Evolutionary conservation across 1,140 invertebrate species (phyloP).

Genomic region (Calliopsis andreniformis): DNA sequence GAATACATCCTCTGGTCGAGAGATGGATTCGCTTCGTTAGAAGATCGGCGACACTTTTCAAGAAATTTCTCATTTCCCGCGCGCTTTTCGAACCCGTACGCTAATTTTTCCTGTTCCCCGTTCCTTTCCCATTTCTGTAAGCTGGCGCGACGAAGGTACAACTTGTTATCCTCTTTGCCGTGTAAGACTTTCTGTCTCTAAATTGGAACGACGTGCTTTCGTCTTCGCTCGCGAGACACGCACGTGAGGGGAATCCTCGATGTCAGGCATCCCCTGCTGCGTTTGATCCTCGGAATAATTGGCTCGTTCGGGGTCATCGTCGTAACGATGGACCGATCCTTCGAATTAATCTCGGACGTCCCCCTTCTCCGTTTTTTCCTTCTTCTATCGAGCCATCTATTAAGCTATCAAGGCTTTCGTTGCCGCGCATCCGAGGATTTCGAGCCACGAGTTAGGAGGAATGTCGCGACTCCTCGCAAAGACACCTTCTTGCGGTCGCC

Average conservation of each 20-base stretch:
- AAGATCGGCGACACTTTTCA: too few relatives aligned
- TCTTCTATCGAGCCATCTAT: background rate
- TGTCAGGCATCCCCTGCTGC: background rate
- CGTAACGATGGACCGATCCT: background rate
- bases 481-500: background rate
- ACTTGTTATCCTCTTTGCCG: conserved; percentile 18
- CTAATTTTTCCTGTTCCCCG: background rate
- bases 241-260: conserved; percentile 49
- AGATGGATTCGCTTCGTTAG: too few relatives aligned
- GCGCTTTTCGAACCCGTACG: background rate
- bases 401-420: conserved; percentile 8
- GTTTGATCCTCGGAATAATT: conserved; percentile 49
- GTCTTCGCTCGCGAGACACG: conserved; percentile 30
- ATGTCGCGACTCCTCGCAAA: background rate
- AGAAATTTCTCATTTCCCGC: background rate
- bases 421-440: background rate
- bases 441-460: background rate
- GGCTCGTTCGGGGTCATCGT: conserved; percentile 42
- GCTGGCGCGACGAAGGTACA: background rate
- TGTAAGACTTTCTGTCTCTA: conserved; percentile 37
- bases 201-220: conserved; percentile 49
- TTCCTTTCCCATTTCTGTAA: background rate
- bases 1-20: too few relatives aligned
- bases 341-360: conserved; percentile 23
- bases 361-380: background rate